phyloP scores from a whole-genome alignment of 2,888 invertebrate genomes.

The Geotrupes spiniger region DNA sequence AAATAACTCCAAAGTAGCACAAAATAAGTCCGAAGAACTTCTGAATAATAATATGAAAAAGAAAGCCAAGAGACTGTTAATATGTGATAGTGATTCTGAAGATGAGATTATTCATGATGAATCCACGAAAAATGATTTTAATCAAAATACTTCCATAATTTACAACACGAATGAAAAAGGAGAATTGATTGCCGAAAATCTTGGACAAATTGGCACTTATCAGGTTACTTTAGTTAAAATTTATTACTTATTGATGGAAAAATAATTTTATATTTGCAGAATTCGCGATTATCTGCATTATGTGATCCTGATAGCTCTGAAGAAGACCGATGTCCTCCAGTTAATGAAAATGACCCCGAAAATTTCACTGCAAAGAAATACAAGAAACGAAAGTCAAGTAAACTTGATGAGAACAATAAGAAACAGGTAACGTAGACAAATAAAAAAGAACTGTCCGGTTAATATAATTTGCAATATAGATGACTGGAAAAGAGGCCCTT shows the following conservation, averaged over 20 bases:
- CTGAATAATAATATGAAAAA: conserved; percentile 1
- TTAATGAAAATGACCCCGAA: conserved; percentile 16
- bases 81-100: conserved; percentile 32
- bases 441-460: neutral
- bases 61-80: conserved; percentile 14
- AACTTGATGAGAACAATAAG: neutral
- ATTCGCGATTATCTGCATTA: conserved; percentile 46
- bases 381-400: neutral
- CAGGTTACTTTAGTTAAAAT: neutral
- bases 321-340: conserved; percentile 29
- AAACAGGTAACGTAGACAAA: too few species aligned
- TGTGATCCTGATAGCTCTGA: conserved; percentile 60
- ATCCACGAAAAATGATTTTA: neutral
- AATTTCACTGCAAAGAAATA: conserved; percentile 14
- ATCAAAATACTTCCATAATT: conserved; percentile 17
- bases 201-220: conserved; percentile 1
- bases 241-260: neutral
- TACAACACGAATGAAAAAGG: conserved; percentile 27
- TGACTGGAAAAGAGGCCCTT: conserved; percentile 65
- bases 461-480: conserved; percentile 46
- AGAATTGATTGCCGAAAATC: conserved; percentile 24
- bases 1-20: neutral
- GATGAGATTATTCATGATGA: conserved; percentile 16
- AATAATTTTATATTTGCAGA: conserved; percentile 24
- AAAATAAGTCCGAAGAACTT: too few species aligned